phyloP scores from a whole-genome alignment of 1,140 invertebrate species.

The Euwallacea fornicatus region DNA sequence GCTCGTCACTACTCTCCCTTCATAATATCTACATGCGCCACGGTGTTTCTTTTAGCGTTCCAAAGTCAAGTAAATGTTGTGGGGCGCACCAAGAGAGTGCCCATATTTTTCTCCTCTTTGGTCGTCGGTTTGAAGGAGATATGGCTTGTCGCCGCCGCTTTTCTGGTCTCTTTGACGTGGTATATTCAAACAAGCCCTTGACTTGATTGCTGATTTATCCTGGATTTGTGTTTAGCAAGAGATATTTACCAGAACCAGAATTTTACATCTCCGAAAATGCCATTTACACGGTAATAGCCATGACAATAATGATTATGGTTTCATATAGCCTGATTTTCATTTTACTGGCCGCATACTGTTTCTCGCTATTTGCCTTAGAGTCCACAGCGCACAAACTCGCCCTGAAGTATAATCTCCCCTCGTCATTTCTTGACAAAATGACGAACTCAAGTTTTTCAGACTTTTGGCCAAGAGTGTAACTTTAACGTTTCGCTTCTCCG shows the following conservation, averaged over 20 bases:
- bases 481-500: slow-evolving; percentile 58
- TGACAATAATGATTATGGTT: slow-evolving; percentile 52
- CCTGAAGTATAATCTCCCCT: slow-evolving; percentile 54
- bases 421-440: not conserved
- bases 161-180: not conserved
- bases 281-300: slow-evolving; percentile 50
- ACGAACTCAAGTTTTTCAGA: slow-evolving; percentile 46
- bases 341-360: slow-evolving; percentile 54
- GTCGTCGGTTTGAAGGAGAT: slow-evolving; percentile 54
- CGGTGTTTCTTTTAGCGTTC: slow-evolving; percentile 53
- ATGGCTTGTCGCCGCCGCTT: slow-evolving; percentile 11
- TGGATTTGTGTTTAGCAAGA: slow-evolving; percentile 19
- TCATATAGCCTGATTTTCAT: slow-evolving; percentile 58
- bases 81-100: slow-evolving; percentile 35
- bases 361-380: slow-evolving; percentile 60
- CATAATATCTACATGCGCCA: slow-evolving; percentile 52
- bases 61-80: slow-evolving; percentile 50
- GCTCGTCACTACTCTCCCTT: slow-evolving; percentile 53
- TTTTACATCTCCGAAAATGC: slow-evolving; percentile 44
- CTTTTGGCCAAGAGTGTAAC: slow-evolving; percentile 58
- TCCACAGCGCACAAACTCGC: slow-evolving; percentile 61
- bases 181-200: too few relatives aligned
- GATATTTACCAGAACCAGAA: slow-evolving; percentile 46
- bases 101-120: slow-evolving; percentile 53
- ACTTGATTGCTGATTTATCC: too few relatives aligned